A percentile compares a stretch with the other conserved stretches of the same genome.
These are phyloP conservation scores for Episyrphus balteatus DNA, from an alignment of 1,140 invertebrate genomes.

Conservation along the genomic window DNA sequence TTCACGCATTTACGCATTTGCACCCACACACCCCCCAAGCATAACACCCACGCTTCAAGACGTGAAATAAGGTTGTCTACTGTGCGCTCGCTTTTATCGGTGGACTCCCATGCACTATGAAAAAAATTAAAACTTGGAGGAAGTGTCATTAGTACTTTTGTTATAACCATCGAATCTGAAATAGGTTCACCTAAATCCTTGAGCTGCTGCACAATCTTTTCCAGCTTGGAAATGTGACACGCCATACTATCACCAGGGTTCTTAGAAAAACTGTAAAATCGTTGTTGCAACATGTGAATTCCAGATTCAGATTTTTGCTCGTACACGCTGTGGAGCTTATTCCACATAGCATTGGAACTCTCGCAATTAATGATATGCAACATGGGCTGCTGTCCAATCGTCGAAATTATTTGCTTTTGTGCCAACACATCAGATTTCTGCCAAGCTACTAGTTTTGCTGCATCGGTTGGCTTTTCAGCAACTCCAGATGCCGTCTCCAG, in stretches of 20 bases:
- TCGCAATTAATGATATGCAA: conserved; percentile 24
- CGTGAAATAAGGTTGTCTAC: conserved; percentile 10
- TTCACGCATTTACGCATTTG: too few relatives aligned
- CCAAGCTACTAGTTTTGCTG: conserved; percentile 1
- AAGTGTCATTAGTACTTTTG: conserved; percentile 26
- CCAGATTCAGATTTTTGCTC: conserved; percentile 31
- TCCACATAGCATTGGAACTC: conserved; percentile 31
- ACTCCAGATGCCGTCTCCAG: conserved; percentile 4
- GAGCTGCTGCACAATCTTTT: conserved; percentile 9
- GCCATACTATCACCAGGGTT: conserved; percentile 10
- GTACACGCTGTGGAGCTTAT: conserved; percentile 21
- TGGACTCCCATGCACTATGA: conserved; percentile 17
- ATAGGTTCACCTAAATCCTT: conserved; percentile 16
- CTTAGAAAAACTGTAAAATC: conserved; percentile 19
- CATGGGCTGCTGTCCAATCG: conserved; percentile 18
- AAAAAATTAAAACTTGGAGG: conserved; percentile 18
- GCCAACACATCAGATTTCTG: conserved; percentile 12
- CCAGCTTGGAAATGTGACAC: conserved; percentile 12
- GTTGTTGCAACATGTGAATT: conserved; percentile 27
- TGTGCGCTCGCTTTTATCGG: conserved; percentile 12
- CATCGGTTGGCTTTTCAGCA: not conserved
- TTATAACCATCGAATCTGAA: conserved; percentile 19
- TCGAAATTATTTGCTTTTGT: conserved; percentile 17
- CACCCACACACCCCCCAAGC: too few relatives aligned
- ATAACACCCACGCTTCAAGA: too few relatives aligned